A percentile compares a stretch with the other conserved stretches of the same genome.
phyloP scores from a whole-genome alignment of 2,113 vertebrate genomes.

The Apus apus region DNA sequence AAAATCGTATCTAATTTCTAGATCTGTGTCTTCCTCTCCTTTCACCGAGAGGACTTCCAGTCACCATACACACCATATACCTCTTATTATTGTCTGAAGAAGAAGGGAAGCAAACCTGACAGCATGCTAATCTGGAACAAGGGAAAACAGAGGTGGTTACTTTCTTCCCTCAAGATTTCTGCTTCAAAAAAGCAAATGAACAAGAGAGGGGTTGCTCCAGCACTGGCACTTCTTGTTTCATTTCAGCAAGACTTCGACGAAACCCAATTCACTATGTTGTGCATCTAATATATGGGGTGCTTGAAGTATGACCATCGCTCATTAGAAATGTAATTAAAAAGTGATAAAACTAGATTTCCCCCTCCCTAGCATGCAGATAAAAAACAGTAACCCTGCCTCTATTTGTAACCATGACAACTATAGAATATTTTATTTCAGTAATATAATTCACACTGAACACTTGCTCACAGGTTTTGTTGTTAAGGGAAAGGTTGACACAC shows the following conservation, averaged over 20 bases:
- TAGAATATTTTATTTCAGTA: conserved; percentile 80
- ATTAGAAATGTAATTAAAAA: conserved; percentile 78
- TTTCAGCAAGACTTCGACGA: conserved; percentile 56
- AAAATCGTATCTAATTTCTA: neutral
- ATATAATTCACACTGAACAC: conserved; percentile 74
- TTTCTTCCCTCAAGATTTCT: conserved; percentile 20
- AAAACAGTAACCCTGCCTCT: conserved; percentile 82
- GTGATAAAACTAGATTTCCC: conserved; percentile 71
- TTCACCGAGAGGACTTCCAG: neutral
- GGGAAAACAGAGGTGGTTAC: conserved; percentile 13
- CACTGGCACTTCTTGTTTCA: conserved; percentile 52
- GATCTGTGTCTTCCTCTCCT: neutral
- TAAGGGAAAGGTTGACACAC: conserved; percentile 60
- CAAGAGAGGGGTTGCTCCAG: conserved; percentile 12
- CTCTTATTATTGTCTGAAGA: neutral
- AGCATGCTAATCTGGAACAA: neutral
- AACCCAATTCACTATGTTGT: conserved; percentile 34
- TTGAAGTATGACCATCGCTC: conserved; percentile 69
- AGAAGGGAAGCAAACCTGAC: neutral
- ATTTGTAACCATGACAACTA: conserved; percentile 84
- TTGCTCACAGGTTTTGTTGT: conserved; percentile 73
- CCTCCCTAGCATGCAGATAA: conserved; percentile 71
- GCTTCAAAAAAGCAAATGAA: neutral
- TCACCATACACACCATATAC: neutral
- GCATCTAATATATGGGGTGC: conserved; percentile 33